A percentile compares a stretch with the other conserved stretches of the same genome.
Evolutionary conservation across 1,140 invertebrate species (phyloP).

Genomic region (Drosophila pallidifrons): DNA sequence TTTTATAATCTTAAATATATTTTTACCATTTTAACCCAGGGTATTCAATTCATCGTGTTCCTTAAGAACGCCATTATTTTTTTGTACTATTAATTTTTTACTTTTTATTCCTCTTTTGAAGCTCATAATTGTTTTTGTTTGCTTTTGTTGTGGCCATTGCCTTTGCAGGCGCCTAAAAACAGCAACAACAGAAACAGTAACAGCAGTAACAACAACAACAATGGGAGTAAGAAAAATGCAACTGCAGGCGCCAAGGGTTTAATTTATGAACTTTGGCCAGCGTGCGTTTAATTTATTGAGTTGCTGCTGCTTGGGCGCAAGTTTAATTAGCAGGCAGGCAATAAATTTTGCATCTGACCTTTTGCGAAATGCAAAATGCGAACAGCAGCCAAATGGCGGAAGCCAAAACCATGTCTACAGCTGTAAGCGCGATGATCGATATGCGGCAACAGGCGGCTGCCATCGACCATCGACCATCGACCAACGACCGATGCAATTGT

Average conservation of each 20-base stretch:
- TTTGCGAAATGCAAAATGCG: neutral
- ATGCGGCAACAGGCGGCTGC: slow-evolving; percentile 1
- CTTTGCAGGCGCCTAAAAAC: slow-evolving; percentile 15
- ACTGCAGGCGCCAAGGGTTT: slow-evolving; percentile 26
- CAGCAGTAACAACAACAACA: slow-evolving; percentile 5
- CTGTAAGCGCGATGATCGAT: slow-evolving; percentile 16
- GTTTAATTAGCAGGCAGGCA: slow-evolving; percentile 37
- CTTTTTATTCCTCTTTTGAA: neutral
- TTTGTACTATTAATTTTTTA: neutral
- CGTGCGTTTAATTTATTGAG: slow-evolving; percentile 46
- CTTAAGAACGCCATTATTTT: neutral
- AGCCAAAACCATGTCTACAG: neutral
- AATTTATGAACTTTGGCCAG: slow-evolving; percentile 44
- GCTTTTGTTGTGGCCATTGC: neutral
- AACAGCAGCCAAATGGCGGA: neutral
- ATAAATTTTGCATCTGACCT: slow-evolving; percentile 24
- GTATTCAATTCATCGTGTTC: slow-evolving; percentile 7
- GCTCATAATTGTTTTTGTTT: slow-evolving; percentile 45
- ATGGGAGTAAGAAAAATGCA: slow-evolving; percentile 3
- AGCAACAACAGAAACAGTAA: slow-evolving; percentile 3
- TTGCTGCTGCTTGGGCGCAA: slow-evolving; percentile 12
- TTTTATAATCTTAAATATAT: neutral
- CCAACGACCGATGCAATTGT: neutral
- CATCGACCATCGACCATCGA: no score
- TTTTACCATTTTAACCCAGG: neutral